Conservation (phyloP, 2,888 invertebrate species). For the Elaeidobius kamerunicus region DNA sequence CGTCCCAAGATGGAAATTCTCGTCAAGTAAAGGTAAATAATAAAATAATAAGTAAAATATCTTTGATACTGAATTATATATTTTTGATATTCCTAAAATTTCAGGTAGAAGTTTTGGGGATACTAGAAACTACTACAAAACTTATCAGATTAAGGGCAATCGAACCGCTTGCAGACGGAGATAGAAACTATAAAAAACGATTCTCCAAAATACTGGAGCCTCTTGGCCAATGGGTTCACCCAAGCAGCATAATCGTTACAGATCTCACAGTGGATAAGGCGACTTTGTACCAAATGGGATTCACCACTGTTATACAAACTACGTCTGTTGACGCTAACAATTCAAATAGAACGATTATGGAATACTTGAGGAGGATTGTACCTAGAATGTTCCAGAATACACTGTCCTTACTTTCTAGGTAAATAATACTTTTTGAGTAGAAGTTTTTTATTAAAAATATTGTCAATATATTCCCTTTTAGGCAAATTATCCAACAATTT, state of each 20-base stretch:
- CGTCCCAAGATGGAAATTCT: conserved; percentile 66
- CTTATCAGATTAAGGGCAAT: conserved; percentile 75
- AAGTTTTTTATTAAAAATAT: conserved; percentile 6
- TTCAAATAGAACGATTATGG: conserved; percentile 65
- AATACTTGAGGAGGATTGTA: conserved; percentile 79
- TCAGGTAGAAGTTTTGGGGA: conserved; percentile 77
- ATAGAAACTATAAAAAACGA: conserved; percentile 75
- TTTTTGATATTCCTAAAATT: conserved; percentile 1
- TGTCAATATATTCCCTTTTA: conserved; percentile 3
- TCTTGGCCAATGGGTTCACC: conserved; percentile 74
- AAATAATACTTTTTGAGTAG: background rate
- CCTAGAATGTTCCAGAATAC: conserved; percentile 92
- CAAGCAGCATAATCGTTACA: conserved; percentile 71
- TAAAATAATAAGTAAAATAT: background rate
- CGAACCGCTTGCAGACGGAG: conserved; percentile 75
- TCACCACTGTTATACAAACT: conserved; percentile 67
- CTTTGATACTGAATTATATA: too few species aligned
- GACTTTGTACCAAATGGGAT: conserved; percentile 75
- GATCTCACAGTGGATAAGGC: conserved; percentile 83
- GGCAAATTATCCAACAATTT: conserved; percentile 84
- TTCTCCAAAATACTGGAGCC: conserved; percentile 80
- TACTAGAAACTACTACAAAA: conserved; percentile 72
- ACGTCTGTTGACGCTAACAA: conserved; percentile 51
- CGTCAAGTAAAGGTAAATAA: conserved; percentile 61
- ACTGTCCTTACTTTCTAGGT: conserved; percentile 67